Conservation (phyloP, 2,113 vertebrate genomes). For the Calypte anna region DNA sequence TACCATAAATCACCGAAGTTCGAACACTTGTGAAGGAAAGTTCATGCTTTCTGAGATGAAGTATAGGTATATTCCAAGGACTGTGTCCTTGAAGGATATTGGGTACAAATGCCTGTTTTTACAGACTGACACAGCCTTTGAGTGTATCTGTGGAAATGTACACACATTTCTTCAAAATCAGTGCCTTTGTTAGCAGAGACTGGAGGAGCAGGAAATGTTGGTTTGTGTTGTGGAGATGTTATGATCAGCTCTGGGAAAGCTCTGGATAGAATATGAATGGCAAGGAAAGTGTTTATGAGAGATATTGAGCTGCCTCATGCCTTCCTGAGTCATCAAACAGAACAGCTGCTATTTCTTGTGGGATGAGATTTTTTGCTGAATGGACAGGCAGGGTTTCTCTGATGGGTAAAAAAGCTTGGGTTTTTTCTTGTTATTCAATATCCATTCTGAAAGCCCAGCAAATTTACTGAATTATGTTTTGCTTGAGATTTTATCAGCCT, state of each 20-base stretch:
- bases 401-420: background rate
- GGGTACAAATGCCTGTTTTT: background rate
- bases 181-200: background rate
- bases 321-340: constrained; percentile 30
- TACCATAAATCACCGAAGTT: background rate
- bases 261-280: background rate
- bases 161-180: background rate
- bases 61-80: background rate
- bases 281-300: constrained; percentile 16
- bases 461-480: background rate
- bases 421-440: background rate
- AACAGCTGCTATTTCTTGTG: constrained; percentile 35
- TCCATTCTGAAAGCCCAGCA: background rate
- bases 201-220: background rate
- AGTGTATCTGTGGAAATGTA: background rate
- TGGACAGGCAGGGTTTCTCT: constrained; percentile 19
- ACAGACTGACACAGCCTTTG: background rate
- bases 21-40: background rate
- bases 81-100: background rate
- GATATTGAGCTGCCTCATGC: background rate
- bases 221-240: background rate
- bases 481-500: background rate
- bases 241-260: background rate
- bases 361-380: constrained; percentile 5
- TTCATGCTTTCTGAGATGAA: background rate